Evolutionary conservation across 2,797 vertebrate genomes (phyloP).

Genomic region (Echeneis naucrates): DNA sequence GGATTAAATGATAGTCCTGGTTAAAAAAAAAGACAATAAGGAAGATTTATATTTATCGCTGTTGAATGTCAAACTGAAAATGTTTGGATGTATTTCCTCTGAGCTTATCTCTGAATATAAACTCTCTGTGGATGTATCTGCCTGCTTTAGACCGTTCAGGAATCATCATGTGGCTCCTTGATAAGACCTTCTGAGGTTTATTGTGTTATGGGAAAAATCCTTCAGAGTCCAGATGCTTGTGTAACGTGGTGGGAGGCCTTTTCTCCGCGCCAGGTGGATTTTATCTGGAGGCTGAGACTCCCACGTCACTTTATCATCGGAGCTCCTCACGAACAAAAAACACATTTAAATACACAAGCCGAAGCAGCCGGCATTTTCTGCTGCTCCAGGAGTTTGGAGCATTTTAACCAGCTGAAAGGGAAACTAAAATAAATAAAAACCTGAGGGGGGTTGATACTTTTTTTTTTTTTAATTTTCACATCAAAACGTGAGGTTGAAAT

Average conservation of each 20-base stretch:
- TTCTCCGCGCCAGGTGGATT: conserved; percentile 46
- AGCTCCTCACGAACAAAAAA: background rate
- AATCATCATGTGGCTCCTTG: no score
- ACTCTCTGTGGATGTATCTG: background rate
- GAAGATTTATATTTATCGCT: background rate
- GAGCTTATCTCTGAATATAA: background rate
- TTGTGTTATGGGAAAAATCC: background rate
- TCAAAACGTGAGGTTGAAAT: no score
- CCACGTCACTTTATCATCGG: background rate
- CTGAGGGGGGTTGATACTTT: no score
- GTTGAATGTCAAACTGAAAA: background rate
- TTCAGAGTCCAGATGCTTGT: conserved; percentile 14
- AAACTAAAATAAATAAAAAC: background rate
- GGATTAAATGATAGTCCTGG: background rate
- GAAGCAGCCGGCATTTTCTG: conserved; percentile 2
- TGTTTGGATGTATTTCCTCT: background rate
- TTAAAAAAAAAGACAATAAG: background rate
- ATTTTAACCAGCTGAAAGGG: background rate
- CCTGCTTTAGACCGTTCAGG: background rate
- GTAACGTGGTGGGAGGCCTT: conserved; percentile 15
- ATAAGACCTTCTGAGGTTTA: no score
- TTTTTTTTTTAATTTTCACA: no score
- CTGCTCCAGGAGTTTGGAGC: no score
- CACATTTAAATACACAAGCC: conserved; percentile 9
- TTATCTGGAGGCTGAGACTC: conserved; percentile 38